Conservation (phyloP, 2,888 invertebrate genomes). For the Leptinotarsa juncta region DNA sequence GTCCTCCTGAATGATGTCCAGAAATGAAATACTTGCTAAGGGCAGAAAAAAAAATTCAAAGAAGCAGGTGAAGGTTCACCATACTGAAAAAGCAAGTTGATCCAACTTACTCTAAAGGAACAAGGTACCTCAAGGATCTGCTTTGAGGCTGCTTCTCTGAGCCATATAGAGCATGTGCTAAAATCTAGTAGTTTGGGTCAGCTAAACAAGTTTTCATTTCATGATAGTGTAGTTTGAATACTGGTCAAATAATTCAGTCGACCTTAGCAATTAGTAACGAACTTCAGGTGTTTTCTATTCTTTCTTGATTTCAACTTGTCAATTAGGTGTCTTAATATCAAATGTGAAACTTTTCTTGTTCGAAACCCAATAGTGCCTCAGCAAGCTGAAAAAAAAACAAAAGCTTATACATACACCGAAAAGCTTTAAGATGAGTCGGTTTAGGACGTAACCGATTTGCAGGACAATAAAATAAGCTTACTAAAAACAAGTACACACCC, state of each 20-base stretch:
- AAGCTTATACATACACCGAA: neutral
- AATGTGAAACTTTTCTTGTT: neutral
- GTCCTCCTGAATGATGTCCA: constrained; percentile 20
- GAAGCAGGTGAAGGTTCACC: too few species aligned
- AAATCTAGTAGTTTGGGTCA: too few species aligned
- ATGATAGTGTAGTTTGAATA: too few species aligned
- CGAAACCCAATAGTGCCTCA: neutral
- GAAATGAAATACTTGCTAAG: constrained; percentile 9
- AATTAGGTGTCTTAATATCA: neutral
- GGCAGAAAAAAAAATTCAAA: neutral
- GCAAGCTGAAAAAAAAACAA: neutral
- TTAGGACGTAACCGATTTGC: neutral
- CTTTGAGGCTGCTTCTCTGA: too few species aligned
- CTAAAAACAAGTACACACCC: neutral
- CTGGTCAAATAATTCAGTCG: neutral
- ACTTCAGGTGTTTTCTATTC: neutral
- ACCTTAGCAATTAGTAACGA: neutral
- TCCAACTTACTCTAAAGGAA: too few species aligned
- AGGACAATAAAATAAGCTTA: neutral
- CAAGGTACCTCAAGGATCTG: too few species aligned
- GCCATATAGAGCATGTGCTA: too few species aligned
- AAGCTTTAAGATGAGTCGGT: neutral
- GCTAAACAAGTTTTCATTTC: too few species aligned
- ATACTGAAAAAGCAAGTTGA: too few species aligned
- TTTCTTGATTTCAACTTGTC: neutral